phyloP scores from a whole-genome alignment of 1,140 invertebrate genomes.

The Tyrophagus putrescentiae region DNA sequence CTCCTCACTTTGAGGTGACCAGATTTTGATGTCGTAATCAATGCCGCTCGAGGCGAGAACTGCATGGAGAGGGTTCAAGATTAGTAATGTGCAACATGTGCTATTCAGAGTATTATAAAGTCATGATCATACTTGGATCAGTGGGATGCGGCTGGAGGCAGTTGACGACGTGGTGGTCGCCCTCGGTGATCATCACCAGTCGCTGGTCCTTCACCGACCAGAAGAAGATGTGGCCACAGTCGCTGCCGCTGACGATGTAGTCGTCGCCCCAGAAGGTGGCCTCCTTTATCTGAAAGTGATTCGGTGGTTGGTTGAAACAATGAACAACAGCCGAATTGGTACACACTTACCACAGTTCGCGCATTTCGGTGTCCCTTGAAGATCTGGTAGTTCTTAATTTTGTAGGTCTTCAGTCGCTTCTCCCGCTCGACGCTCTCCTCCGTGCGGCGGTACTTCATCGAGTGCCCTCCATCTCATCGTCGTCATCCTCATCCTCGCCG shows the following conservation, averaged over 20 bases:
- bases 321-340: neutral
- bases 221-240: slow-evolving; percentile 84
- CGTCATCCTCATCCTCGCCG: neutral
- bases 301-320: too few species aligned
- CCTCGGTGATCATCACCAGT: slow-evolving; percentile 60
- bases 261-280: slow-evolving; percentile 78
- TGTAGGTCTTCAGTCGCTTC: slow-evolving; percentile 36
- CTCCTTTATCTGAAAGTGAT: slow-evolving; percentile 63
- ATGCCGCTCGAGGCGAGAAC: slow-evolving; percentile 72
- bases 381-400: slow-evolving; percentile 42
- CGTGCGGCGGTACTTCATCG: neutral
- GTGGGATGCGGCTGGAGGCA: slow-evolving; percentile 68
- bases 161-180: slow-evolving; percentile 73
- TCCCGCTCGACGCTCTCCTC: slow-evolving; percentile 17
- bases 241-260: slow-evolving; percentile 79
- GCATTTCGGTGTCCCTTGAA: slow-evolving; percentile 69
- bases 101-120: neutral
- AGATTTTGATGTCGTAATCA: slow-evolving; percentile 75
- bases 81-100: slow-evolving; percentile 1
- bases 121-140: slow-evolving; percentile 46
- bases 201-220: slow-evolving; percentile 78
- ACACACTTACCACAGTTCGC: slow-evolving; percentile 37
- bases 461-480: neutral
- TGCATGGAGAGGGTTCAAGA: slow-evolving; percentile 26
- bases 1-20: slow-evolving; percentile 50